phyloP scores from a whole-genome alignment of 2,888 invertebrate genomes.

The Drosophila recens region DNA sequence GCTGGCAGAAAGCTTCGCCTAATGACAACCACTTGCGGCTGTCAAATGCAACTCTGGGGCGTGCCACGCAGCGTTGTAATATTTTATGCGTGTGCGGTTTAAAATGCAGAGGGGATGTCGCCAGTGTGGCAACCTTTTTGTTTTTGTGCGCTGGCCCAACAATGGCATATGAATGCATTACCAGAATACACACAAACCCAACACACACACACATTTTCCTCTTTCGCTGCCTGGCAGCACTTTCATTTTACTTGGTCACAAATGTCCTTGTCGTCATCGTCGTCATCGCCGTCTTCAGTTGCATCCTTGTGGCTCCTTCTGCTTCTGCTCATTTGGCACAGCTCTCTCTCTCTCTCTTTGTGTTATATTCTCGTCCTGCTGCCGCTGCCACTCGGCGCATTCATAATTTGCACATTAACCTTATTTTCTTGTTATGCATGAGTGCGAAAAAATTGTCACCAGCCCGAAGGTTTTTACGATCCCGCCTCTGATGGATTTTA shows the following conservation, averaged over 20 bases:
- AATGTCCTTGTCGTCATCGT: slow-evolving; percentile 45
- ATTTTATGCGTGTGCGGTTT: slow-evolving; percentile 68
- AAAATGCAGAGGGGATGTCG: neutral
- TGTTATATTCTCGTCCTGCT: slow-evolving; percentile 32
- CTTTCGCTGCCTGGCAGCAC: slow-evolving; percentile 25
- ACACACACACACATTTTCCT: neutral
- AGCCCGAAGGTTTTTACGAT: slow-evolving; percentile 58
- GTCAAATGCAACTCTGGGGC: slow-evolving; percentile 75
- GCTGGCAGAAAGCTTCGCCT: slow-evolving; percentile 55
- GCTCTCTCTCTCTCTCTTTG: slow-evolving; percentile 17
- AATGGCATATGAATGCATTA: slow-evolving; percentile 78
- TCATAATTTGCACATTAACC: slow-evolving; percentile 81
- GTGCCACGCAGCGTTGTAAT: slow-evolving; percentile 71
- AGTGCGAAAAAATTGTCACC: slow-evolving; percentile 73
- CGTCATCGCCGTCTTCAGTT: slow-evolving; percentile 19
- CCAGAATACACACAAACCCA: slow-evolving; percentile 30
- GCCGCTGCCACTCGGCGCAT: slow-evolving; percentile 55
- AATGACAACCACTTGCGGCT: slow-evolving; percentile 82
- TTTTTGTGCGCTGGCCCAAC: slow-evolving; percentile 52
- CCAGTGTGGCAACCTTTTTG: slow-evolving; percentile 26
- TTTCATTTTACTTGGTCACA: slow-evolving; percentile 63
- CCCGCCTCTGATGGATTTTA: slow-evolving; percentile 75
- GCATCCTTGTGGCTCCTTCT: slow-evolving; percentile 28
- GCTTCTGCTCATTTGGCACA: slow-evolving; percentile 50
- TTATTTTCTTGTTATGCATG: slow-evolving; percentile 78